Evolutionary conservation across 2,888 invertebrate genomes (phyloP).

Genomic region (Ashinkailepas kermadecensis): DNA sequence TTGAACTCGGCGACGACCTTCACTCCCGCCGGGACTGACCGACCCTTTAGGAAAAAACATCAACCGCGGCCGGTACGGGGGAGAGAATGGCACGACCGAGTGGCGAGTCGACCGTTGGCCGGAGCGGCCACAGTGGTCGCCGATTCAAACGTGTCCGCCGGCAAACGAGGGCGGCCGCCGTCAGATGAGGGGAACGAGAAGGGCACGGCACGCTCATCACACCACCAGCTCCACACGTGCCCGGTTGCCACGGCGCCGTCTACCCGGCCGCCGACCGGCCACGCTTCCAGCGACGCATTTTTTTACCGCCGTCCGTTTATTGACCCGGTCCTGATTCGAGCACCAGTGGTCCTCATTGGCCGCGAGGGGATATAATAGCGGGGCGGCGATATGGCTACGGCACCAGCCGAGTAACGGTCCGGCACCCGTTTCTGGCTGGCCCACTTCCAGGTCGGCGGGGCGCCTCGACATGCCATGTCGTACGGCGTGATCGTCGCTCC

Average conservation of each 20-base stretch:
- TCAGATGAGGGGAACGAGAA: neutral
- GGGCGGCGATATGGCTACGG: neutral
- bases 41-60: conserved; percentile 19
- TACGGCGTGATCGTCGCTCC: neutral
- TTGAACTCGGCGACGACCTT: neutral
- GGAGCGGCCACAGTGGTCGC: neutral
- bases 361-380: neutral
- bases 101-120: neutral
- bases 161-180: neutral
- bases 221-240: neutral
- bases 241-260: neutral
- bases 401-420: neutral
- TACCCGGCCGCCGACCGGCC: neutral
- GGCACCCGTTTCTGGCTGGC: neutral
- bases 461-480: neutral
- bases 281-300: neutral
- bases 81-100: neutral
- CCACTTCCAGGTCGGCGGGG: neutral
- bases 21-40: neutral
- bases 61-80: neutral
- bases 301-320: conserved; percentile 1
- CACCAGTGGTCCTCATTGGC: neutral
- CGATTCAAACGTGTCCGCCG: neutral
- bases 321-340: conserved; percentile 5
- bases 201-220: neutral